Conservation (phyloP, 2,888 invertebrate genomes). For the Polyommatus icarus region DNA sequence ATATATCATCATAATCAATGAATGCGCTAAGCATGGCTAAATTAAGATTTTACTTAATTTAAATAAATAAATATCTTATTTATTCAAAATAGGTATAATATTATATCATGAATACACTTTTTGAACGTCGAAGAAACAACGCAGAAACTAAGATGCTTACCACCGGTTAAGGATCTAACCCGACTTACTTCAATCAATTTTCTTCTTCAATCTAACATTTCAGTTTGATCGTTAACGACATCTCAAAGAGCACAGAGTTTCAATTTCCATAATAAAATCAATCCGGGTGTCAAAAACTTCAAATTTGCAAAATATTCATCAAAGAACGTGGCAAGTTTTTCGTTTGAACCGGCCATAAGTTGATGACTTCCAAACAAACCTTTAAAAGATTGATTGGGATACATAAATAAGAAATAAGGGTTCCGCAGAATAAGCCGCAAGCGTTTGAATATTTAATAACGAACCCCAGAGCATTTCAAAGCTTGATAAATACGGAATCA, state of each 20-base stretch:
- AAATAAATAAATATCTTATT: no score
- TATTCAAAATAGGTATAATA: no score
- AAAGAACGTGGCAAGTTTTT: neutral
- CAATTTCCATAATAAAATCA: neutral
- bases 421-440: neutral
- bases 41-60: no score
- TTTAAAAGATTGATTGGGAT: slow-evolving; percentile 22
- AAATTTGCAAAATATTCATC: neutral
- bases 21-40: no score
- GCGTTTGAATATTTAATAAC: slow-evolving; percentile 19
- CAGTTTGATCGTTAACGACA: neutral
- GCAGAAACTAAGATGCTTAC: no score
- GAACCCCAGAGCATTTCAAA: slow-evolving; percentile 18
- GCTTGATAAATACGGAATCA: slow-evolving; percentile 3
- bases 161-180: no score
- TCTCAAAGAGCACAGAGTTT: neutral
- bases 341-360: slow-evolving; percentile 6
- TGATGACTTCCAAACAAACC: slow-evolving; percentile 10
- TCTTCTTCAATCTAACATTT: neutral
- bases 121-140: no score
- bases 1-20: no score
- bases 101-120: no score
- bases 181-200: no score
- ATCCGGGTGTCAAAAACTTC: neutral
- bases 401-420: slow-evolving; percentile 21